Evolutionary conservation across 2,113 vertebrate species (phyloP).

Genomic region (Pseudorhombus dupliciocellatus): DNA sequence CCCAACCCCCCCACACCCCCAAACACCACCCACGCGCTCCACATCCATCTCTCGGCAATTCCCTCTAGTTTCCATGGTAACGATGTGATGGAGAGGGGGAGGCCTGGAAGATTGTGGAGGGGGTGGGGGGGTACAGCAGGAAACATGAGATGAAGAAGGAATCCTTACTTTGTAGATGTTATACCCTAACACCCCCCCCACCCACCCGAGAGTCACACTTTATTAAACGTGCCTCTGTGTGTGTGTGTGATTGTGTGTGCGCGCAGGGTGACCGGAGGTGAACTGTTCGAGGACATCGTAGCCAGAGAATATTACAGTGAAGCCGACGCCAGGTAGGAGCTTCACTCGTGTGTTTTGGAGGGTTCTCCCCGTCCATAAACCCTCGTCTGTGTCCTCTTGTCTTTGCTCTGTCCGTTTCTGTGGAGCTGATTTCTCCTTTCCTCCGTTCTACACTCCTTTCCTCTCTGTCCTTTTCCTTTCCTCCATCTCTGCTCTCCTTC

Average conservation of each 20-base stretch:
- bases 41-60: conserved; percentile 58
- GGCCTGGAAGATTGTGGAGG: conserved; percentile 6
- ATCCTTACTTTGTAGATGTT: conserved; percentile 12
- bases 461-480: background rate
- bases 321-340: conserved; percentile 81
- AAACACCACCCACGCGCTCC: conserved; percentile 56
- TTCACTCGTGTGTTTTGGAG: conserved; percentile 1
- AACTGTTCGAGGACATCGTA: conserved; percentile 84
- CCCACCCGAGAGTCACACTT: background rate
- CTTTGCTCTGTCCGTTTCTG: background rate
- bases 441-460: background rate
- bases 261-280: conserved; percentile 82
- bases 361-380: conserved; percentile 24
- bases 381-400: conserved; percentile 24
- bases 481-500: background rate
- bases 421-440: background rate
- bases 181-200: background rate
- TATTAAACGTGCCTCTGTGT: conserved; percentile 19
- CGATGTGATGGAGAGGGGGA: conserved; percentile 29
- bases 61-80: conserved; percentile 75
- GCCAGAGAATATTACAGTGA: conserved; percentile 85
- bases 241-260: conserved; percentile 20
- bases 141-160: conserved; percentile 21
- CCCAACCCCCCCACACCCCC: conserved; percentile 1
- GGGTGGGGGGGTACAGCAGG: background rate